Conservation (phyloP, 2,113 vertebrate species). For the human (Homo sapiens) region DNA sequence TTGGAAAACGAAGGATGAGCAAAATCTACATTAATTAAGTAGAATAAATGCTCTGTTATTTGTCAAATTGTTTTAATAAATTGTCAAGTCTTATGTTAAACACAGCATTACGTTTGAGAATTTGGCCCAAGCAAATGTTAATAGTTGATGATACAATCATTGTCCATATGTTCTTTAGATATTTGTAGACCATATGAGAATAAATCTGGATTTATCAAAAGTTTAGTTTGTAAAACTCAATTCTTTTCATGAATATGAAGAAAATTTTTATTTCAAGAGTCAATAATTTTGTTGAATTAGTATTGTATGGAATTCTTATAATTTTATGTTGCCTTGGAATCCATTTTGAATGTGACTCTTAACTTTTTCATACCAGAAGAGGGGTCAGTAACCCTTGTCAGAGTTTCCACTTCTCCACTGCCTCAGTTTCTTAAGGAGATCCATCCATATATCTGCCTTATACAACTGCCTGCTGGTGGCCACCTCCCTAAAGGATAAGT, state of each 20-base stretch:
- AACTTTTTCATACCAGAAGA: background rate
- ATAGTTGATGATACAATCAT: background rate
- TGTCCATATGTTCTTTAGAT: conserved; percentile 25
- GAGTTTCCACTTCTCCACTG: too few species aligned
- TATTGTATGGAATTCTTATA: background rate
- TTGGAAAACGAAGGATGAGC: background rate
- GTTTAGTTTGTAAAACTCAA: background rate
- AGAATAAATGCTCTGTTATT: background rate
- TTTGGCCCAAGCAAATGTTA: background rate
- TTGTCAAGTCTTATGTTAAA: conserved; percentile 37
- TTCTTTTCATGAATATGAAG: background rate
- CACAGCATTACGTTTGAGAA: background rate
- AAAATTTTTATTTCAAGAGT: background rate
- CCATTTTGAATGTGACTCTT: background rate
- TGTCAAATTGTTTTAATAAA: conserved; percentile 54
- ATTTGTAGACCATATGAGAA: conserved; percentile 31
- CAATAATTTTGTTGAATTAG: background rate
- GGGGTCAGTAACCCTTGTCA: background rate
- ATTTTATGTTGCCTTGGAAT: background rate
- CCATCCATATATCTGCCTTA: background rate
- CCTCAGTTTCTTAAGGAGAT: background rate
- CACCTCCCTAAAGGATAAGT: too few species aligned
- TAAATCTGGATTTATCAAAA: background rate
- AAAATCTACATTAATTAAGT: background rate
- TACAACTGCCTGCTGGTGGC: background rate